A percentile compares a stretch with the other conserved stretches of the same genome.
Conservation (phyloP, 2,888 invertebrate species). For the Mayetiola destructor region DNA sequence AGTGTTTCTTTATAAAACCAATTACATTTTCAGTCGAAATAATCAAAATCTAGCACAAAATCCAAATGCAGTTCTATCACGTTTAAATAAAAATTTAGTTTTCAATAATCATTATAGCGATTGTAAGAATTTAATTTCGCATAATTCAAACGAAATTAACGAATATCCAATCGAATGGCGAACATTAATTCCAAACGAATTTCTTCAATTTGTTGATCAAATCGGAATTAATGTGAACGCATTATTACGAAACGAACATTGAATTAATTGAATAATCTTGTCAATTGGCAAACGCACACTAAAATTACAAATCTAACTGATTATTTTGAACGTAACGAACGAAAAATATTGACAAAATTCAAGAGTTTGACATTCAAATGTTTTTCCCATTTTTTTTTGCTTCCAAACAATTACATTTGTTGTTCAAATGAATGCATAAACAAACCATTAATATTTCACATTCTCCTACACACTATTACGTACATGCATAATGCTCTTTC, state of each 20-base stretch:
- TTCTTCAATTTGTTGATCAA: background rate
- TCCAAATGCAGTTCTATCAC: background rate
- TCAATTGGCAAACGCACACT: no score
- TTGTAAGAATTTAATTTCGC: background rate
- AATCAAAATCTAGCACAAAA: background rate
- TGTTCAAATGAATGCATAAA: no score
- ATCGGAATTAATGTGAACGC: background rate
- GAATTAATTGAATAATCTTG: background rate
- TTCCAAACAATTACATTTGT: no score
- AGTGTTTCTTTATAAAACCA: background rate
- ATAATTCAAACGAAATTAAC: background rate
- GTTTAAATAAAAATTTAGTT: background rate
- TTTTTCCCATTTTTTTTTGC: no score
- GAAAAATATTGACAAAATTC: no score
- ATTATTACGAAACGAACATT: background rate
- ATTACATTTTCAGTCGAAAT: background rate
- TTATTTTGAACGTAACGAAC: no score
- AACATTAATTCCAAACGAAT: background rate
- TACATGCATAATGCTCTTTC: no score
- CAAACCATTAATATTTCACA: no score
- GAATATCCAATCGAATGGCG: conserved; percentile 2
- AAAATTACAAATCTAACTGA: no score
- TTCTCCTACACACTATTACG: no score
- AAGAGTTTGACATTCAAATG: no score
- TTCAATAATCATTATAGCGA: conserved; percentile 6